phyloP scores from a whole-genome alignment of 2,797 vertebrate genomes.

The Silurus lanzhouensis region DNA sequence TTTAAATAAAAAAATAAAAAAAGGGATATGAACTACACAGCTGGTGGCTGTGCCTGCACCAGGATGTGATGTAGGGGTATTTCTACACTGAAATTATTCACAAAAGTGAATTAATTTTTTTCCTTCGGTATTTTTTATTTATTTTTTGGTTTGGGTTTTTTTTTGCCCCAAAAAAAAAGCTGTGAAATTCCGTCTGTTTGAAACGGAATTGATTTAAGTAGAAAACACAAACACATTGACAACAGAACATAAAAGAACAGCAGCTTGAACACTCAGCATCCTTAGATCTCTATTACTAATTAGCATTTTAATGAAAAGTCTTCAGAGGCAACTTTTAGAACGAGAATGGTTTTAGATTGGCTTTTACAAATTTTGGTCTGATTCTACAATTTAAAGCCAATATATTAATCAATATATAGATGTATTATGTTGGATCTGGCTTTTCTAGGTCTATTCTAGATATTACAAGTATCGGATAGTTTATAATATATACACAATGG shows the following conservation, averaged over 20 bases:
- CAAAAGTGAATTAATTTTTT: slow-evolving; percentile 38
- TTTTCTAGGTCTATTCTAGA: not conserved
- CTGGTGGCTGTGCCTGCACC: slow-evolving; percentile 49
- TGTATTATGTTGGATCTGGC: not conserved
- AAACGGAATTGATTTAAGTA: slow-evolving; percentile 47
- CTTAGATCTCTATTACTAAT: slow-evolving; percentile 51
- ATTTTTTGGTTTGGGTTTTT: not conserved
- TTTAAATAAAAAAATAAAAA: slow-evolving; percentile 17
- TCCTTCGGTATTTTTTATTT: slow-evolving; percentile 4
- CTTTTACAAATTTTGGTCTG: slow-evolving; percentile 12
- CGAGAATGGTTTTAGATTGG: slow-evolving; percentile 10
- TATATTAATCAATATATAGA: not conserved
- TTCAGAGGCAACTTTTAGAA: slow-evolving; percentile 39
- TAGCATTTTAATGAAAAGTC: slow-evolving; percentile 26
- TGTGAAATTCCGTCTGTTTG: slow-evolving; percentile 44
- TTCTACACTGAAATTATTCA: slow-evolving; percentile 47
- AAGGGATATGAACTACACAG: slow-evolving; percentile 48
- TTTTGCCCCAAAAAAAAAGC: slow-evolving; percentile 10
- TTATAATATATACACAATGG: too few relatives aligned
- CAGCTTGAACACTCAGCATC: slow-evolving; percentile 28
- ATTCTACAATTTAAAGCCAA: not conserved
- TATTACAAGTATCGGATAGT: not conserved
- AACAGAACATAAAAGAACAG: slow-evolving; percentile 38
- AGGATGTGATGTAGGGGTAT: slow-evolving; percentile 54
- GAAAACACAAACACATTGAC: slow-evolving; percentile 47